Base-by-base conservation (phyloP, 1,140 invertebrate genomes). In the Tribolium madens region DNA sequence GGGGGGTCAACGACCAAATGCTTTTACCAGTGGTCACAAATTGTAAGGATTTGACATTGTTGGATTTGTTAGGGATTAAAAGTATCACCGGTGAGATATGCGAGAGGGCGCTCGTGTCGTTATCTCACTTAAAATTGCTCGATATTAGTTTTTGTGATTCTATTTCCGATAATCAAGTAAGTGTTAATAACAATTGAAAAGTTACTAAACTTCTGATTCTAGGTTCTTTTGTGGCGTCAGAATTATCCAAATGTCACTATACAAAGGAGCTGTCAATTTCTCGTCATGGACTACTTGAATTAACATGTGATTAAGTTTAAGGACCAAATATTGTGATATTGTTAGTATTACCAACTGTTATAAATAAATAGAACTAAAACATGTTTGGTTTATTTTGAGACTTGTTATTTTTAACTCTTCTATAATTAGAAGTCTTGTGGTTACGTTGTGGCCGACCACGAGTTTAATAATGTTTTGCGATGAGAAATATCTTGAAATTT, bases 111-210 rank as follows among this genome's bases (percentile, higher is more conserved):
- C 89, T 92, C 68, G 78, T 82, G 12, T 85, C 80, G 33, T 86
- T 88, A 75, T 81, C 86, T 4, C 89, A 93, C 71, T 84, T 97
- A 13, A 88, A 89, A 80, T 87, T 97, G 79, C 87, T 97, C 47
- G 96, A 97, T 84, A 88, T 97, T 10, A 96, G 94, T 76, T 97
- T 96, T 85, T 97, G 95, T 84, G 91, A 94, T 80, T 90, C 91
- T 73, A 93, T 96, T 64, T 89, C 89, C 73, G 90, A 93, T 82
- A 87, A 90, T 47, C 89, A 92, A 87, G 90, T 94, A 82, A 64
- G 50, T 33, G 13, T 26, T 26, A 5, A 26, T n/a, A 26, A 26
- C 21, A 26, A 26, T 3, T 26, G 21, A 26, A 26, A 57, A 79
- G 6, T 72, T 68, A 64, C 21, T 70, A 31, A 75, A 60, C 17